phyloP scores from a whole-genome alignment of 2,113 vertebrate genomes.

The Hyperoodon ampullatus region DNA sequence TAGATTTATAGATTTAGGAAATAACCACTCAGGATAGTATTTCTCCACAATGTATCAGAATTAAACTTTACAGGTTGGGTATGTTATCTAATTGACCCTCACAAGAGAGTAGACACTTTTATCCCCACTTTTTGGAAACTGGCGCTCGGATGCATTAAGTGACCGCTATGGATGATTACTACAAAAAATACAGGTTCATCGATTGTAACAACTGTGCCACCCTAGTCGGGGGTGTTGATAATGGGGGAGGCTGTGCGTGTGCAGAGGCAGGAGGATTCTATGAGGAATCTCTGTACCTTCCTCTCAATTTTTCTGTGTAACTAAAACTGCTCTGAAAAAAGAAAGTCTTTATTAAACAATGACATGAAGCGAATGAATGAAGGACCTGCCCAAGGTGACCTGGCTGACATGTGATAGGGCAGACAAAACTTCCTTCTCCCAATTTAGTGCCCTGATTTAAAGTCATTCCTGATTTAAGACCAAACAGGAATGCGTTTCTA shows the following conservation, averaged over 20 bases:
- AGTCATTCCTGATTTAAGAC: neutral
- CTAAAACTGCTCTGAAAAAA: neutral
- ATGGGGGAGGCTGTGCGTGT: neutral
- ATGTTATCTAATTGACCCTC: neutral
- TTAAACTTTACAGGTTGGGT: neutral
- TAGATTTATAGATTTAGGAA: neutral
- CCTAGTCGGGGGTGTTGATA: no score
- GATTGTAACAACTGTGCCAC: no score
- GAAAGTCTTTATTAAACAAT: neutral
- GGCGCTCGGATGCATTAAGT: neutral
- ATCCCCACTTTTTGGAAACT: neutral
- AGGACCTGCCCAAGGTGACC: neutral
- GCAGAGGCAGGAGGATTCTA: neutral
- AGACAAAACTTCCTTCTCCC: neutral
- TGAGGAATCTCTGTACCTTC: neutral
- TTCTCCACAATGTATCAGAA: neutral
- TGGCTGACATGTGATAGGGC: rapidly evolving
- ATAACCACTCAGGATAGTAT: neutral
- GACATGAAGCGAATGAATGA: neutral
- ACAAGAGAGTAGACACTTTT: neutral
- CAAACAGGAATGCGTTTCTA: no score
- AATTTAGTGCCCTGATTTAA: neutral
- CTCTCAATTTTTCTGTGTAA: neutral
- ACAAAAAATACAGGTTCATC: neutral
- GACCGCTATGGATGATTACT: rapidly evolving